These are phyloP conservation scores for Callipepla squamata DNA, from an alignment of 2,113 vertebrate genomes.

Conservation along the genomic window DNA sequence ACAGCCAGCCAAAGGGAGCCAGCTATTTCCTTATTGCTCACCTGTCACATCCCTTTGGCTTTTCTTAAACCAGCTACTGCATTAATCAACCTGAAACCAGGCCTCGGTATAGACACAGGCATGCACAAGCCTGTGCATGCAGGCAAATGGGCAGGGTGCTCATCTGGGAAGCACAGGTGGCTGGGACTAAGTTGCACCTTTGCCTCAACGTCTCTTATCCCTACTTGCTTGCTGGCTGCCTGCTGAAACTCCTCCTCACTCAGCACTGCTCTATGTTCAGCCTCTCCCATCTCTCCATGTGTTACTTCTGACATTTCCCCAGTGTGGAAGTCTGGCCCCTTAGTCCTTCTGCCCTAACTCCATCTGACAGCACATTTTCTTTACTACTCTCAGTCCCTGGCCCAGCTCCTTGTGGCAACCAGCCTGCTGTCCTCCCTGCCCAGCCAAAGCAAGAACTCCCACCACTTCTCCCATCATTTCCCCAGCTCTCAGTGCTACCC, in stretches of 20 bases:
- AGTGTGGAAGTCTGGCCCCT: fast-evolving
- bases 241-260: not conserved
- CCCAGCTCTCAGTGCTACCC: not conserved
- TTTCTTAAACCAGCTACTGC: not conserved
- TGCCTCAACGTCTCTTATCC: not conserved
- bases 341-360: fast-evolving
- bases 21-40: slow-evolving; percentile 26
- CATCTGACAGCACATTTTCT: not conserved
- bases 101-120: fast-evolving
- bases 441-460: not conserved
- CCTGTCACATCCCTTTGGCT: slow-evolving; percentile 54
- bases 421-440: not conserved
- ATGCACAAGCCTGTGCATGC: fast-evolving
- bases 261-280: fast-evolving
- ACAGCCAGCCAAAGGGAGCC: slow-evolving; percentile 4
- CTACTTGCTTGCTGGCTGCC: fast-evolving
- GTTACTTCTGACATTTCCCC: not conserved
- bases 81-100: not conserved
- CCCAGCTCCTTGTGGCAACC: fast-evolving
- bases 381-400: fast-evolving
- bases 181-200: fast-evolving
- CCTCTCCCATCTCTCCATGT: fast-evolving
- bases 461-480: not conserved
- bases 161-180: not conserved
- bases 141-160: fast-evolving